Percentiles rank a stretch among this genome's conserved stretches.
These are phyloP conservation scores for Pandemis corylana DNA, from an alignment of 2,888 invertebrate genomes.

Conservation along the genomic window DNA sequence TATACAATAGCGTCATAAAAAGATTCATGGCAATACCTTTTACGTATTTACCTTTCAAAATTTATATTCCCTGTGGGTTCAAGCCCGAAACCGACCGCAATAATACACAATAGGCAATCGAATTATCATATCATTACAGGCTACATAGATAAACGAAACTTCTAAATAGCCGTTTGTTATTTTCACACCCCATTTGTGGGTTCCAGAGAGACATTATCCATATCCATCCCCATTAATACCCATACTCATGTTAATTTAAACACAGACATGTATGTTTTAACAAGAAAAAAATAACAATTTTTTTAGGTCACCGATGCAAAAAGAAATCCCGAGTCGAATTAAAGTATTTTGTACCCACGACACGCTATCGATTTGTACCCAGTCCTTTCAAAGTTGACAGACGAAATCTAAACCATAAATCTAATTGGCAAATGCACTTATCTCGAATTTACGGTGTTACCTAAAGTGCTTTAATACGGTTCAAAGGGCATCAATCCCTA, in stretches of 20 bases:
- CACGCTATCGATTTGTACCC: constrained; percentile 1
- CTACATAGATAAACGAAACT: constrained; percentile 52
- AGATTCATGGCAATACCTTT: constrained; percentile 74
- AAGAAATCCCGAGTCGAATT: not conserved
- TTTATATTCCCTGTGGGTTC: constrained; percentile 78
- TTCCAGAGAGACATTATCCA: not conserved
- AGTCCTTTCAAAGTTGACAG: constrained; percentile 20
- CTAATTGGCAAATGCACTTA: constrained; percentile 28
- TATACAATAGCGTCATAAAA: constrained; percentile 71
- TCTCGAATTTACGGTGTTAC: constrained; percentile 4
- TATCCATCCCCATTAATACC: not conserved
- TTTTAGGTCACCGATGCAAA: not conserved
- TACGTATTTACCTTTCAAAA: constrained; percentile 79
- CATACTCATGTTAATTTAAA: too few relatives aligned
- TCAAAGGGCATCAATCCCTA: not conserved
- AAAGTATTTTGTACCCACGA: constrained; percentile 1
- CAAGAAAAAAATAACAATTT: not conserved
- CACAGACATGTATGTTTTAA: not conserved
- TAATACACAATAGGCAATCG: constrained; percentile 79
- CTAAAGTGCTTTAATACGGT: not conserved
- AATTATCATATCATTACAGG: constrained; percentile 79
- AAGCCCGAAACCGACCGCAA: constrained; percentile 71
- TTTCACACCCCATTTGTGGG: constrained; percentile 18
- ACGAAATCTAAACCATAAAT: constrained; percentile 21
- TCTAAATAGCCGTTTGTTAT: constrained; percentile 44